Evolutionary conservation across 2,113 vertebrate species (phyloP), one percentile per base, ranked within the genome.

Genomic region (Clarias gariepinus): DNA sequence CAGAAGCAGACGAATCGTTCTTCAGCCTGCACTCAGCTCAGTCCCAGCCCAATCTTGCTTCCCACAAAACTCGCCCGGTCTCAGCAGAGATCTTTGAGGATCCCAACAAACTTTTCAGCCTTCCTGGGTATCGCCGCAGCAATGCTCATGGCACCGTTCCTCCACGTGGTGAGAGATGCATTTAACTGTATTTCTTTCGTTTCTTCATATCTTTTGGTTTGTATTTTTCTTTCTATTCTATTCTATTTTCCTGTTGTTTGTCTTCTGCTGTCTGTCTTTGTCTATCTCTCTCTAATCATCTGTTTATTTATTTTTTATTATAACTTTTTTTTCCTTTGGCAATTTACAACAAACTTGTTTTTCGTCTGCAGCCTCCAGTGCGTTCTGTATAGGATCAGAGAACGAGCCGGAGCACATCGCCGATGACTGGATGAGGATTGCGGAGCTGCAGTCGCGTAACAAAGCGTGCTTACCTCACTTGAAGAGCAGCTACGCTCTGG

Each of bases 401-500:
- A 96, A 98, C 0, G 98, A 99, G 82, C 97, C 97, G 0, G 98
- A 99, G 0, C 94, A 91, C 6, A 87, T 92, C 25, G 94, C 94
- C 47, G 97, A 97, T 0, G 96, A 98, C 68, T 99, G 98, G 98
- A 96, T 93, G 90, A 96, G 98, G 60, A 97, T 98, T 0, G 97
- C 97, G 0, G 97, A 99, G 91, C 89, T 99, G 16, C 98, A 99
- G 94, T 91, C 95, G 74, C 95, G 98, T 30, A 99, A 99, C 87
- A 94, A 94, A 16, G 92, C 94, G 4, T 96, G 96, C 3, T 96
- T 95, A 0, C 98, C 97, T 0, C 98, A 99, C 85, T 88, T 99
- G 4, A 99, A 99, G 93, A 97, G 96, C 93, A 97, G 95, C 92
- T 99, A 99, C 83, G 96, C 97, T 0, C 84, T 97, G 87, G 98